Evolutionary conservation across 2,797 vertebrate species (phyloP), one percentile per base, ranked within the genome.

Genomic region (Otolemur crassicaudatus): DNA sequence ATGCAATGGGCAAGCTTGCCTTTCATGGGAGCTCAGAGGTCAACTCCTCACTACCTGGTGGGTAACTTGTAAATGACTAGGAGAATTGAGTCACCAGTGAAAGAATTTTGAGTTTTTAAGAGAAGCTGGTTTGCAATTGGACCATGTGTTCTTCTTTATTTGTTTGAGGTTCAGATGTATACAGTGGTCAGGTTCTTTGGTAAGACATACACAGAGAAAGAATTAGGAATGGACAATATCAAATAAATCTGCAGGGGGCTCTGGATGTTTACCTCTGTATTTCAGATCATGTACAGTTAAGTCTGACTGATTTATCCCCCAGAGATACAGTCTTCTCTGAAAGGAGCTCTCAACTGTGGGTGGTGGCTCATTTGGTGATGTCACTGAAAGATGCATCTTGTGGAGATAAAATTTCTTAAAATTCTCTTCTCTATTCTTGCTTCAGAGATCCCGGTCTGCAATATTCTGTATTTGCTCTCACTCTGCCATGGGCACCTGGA

Each of bases 61-160:
- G 56, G 0, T 49, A 49, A 13, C 46, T 49, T 40, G 53, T 22
- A 2, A 13, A 1, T 40, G 34, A 77, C 20, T 25, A 10, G 61
- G 23, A 49, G 14, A 25, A 23, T 29, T 0, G 2, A 61, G 7
- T 3, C 46, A 40, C n/a, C 11, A 58, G 19, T 22, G 3, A 31
- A 9, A 27, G 0, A 17, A 5, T 23, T 93, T 70, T 46, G 84
- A 70, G 16, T 31, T 40, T 49, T 49, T 49, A 49, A 49, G 46
- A 49, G 46, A 49, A 49, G 46, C 11, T 49, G 46, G 7, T 11
- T 75, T 79, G 12, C 6, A 34, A 37, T 11, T 65, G 80, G 19
- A 58, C 11, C 4, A 31, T 16, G 58, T 31, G 70, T 27, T 83
- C 23, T 25, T 82, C 37, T 58, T 77, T 34, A 77, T 67, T 19